Conservation (phyloP, 2,888 invertebrate species). For the Sisyra nigra region DNA sequence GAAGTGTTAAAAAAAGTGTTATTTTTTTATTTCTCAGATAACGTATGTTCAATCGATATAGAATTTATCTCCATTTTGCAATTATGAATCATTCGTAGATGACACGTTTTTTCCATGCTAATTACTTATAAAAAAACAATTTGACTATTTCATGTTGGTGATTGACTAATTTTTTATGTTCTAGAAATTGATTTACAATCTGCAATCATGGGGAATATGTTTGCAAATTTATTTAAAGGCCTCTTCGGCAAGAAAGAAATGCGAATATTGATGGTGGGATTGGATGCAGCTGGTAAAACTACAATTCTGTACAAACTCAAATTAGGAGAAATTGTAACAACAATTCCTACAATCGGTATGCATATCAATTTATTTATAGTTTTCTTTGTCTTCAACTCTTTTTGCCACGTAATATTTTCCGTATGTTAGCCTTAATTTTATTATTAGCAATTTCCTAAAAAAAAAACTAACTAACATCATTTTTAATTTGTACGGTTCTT, state of each 20-base stretch:
- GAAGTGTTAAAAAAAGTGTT: no score
- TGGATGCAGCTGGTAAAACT: slow-evolving; percentile 99
- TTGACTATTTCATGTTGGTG: slow-evolving; percentile 1
- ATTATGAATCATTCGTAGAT: neutral
- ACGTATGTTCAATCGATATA: slow-evolving; percentile 4
- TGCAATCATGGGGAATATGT: slow-evolving; percentile 90
- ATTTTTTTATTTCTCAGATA: neutral
- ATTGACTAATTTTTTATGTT: slow-evolving; percentile 12
- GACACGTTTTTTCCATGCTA: neutral
- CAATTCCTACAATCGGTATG: slow-evolving; percentile 95
- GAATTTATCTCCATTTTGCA: neutral
- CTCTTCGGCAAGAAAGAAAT: slow-evolving; percentile 99
- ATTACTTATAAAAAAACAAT: neutral
- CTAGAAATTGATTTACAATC: slow-evolving; percentile 26
- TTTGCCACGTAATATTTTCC: slow-evolving; percentile 9
- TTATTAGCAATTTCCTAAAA: neutral
- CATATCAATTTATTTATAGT: slow-evolving; percentile 5
- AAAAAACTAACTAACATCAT: no score
- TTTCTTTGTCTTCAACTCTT: slow-evolving; percentile 7
- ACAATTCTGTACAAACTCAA: slow-evolving; percentile 99
- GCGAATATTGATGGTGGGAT: slow-evolving; percentile 99
- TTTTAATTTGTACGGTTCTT: no score
- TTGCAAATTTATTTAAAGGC: slow-evolving; percentile 95
- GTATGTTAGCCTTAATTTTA: slow-evolving; percentile 7
- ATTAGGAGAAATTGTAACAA: slow-evolving; percentile 99